Percentiles rank a stretch among this genome's conserved stretches.
Conservation (phyloP, 2,888 invertebrate species). For the Calliphora vomitoria region DNA sequence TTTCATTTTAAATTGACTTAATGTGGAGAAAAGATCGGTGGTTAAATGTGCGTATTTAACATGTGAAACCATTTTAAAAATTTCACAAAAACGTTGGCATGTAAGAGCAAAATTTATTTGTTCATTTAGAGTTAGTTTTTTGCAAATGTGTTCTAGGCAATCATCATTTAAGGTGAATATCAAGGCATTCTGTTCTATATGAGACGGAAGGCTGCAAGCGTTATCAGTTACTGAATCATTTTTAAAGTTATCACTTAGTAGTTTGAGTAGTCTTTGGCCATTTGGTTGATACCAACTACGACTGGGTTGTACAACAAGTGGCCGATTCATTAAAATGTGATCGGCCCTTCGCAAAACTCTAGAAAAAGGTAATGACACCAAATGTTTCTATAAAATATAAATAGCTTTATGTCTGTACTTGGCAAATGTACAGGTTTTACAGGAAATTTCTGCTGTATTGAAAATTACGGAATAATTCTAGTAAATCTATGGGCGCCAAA, state of each 20-base stretch:
- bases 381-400: too few relatives aligned
- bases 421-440: too few relatives aligned
- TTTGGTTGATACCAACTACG: slow-evolving; percentile 44
- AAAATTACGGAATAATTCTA: not conserved
- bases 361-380: not conserved
- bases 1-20: not conserved
- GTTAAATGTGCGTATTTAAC: slow-evolving; percentile 57
- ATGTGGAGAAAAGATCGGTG: not conserved
- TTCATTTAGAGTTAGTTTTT: slow-evolving; percentile 69
- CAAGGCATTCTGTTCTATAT: not conserved
- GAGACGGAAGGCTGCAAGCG: not conserved
- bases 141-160: slow-evolving; percentile 75
- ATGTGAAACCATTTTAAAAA: slow-evolving; percentile 73
- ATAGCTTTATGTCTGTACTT: too few relatives aligned
- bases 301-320: slow-evolving; percentile 23
- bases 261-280: not conserved
- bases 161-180: slow-evolving; percentile 76
- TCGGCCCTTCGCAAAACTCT: slow-evolving; percentile 14
- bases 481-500: too few relatives aligned
- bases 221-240: not conserved
- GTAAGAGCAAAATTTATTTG: slow-evolving; percentile 77
- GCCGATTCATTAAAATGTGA: not conserved
- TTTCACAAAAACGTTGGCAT: slow-evolving; percentile 75
- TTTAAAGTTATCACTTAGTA: not conserved
- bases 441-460: too few relatives aligned